These are phyloP conservation scores for Catharus bicknelli DNA, from an alignment of 2,113 vertebrate genomes.

Conservation along the genomic window DNA sequence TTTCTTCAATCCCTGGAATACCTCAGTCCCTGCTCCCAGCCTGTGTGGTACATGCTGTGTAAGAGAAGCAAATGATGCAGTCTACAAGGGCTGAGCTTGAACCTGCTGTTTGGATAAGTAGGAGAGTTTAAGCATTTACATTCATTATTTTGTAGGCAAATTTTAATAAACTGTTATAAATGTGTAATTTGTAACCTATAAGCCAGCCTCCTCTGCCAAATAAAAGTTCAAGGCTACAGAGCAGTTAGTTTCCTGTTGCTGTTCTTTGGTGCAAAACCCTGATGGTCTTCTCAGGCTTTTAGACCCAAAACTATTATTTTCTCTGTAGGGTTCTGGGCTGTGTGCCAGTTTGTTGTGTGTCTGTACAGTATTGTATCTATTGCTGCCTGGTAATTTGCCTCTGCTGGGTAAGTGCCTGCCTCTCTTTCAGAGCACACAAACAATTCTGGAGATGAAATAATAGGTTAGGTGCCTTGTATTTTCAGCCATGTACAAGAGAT, in stretches of 20 bases:
- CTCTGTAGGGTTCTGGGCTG: not conserved
- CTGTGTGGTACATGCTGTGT: too few species aligned
- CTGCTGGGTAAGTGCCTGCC: not conserved
- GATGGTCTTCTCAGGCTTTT: not conserved
- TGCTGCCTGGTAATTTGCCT: conserved; percentile 3
- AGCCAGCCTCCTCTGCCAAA: not conserved
- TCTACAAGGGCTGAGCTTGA: not conserved
- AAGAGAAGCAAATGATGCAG: not conserved
- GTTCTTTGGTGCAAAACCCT: not conserved
- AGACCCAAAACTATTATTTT: conserved; percentile 3
- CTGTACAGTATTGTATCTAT: not conserved
- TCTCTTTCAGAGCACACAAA: not conserved
- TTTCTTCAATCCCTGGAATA: not conserved
- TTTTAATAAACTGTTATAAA: not conserved
- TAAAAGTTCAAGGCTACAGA: not conserved
- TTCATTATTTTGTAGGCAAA: not conserved
- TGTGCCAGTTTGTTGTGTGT: not conserved
- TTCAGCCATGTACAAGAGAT: not conserved
- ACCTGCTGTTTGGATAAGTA: not conserved
- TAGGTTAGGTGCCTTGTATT: not conserved
- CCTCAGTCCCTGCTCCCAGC: not conserved
- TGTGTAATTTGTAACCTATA: not conserved
- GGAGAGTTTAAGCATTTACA: not conserved
- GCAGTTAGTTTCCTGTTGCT: not conserved
- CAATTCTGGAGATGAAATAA: not conserved